phyloP scores from a whole-genome alignment of 2,888 invertebrate genomes.

The Heliconius ethilla region DNA sequence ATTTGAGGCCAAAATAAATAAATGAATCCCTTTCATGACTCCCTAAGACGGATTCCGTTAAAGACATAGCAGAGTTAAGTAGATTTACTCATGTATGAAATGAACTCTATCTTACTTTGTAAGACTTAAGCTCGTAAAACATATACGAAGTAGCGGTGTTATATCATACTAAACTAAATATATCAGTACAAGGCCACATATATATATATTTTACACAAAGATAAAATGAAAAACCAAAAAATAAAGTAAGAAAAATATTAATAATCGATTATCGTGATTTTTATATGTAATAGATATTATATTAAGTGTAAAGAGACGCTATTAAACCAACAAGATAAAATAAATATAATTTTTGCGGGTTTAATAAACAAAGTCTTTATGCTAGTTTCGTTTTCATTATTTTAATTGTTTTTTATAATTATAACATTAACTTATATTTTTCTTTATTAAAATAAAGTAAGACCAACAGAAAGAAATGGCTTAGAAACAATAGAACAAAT shows the following conservation, averaged over 20 bases:
- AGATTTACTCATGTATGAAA: slow-evolving; percentile 42
- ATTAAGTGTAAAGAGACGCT: too few relatives aligned
- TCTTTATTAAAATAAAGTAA: neutral
- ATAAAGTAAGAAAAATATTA: neutral
- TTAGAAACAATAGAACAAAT: neutral
- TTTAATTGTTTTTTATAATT: neutral
- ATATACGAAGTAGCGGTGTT: neutral
- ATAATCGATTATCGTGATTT: too few relatives aligned
- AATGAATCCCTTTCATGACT: slow-evolving; percentile 64
- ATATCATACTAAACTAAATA: neutral
- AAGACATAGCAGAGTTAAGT: slow-evolving; percentile 39
- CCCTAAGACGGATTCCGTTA: slow-evolving; percentile 45
- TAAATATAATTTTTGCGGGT: too few relatives aligned
- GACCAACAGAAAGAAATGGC: neutral
- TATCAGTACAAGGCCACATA: neutral
- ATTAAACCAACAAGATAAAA: too few relatives aligned
- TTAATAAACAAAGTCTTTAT: too few relatives aligned
- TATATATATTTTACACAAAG: neutral
- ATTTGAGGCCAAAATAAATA: slow-evolving; percentile 68
- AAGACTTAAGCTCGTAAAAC: slow-evolving; percentile 16
- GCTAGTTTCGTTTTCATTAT: too few relatives aligned
- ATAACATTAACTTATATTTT: neutral
- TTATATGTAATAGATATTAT: too few relatives aligned
- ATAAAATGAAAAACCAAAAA: neutral
- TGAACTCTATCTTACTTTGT: slow-evolving; percentile 26